These are phyloP conservation scores for Spicauda simplicius DNA, from an alignment of 2,888 invertebrate genomes.

Conservation along the genomic window DNA sequence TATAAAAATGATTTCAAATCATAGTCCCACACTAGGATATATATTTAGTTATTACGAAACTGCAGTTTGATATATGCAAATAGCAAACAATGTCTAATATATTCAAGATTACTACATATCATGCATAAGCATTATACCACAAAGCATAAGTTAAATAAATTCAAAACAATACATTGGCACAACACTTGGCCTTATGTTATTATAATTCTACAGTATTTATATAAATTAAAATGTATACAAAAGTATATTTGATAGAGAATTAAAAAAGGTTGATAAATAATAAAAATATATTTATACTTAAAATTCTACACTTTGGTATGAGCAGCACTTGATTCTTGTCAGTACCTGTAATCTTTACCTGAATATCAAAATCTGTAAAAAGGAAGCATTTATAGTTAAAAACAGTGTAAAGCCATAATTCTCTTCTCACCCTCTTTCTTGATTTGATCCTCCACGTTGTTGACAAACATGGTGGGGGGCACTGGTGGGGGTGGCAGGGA, in stretches of 20 bases:
- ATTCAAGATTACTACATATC: background rate
- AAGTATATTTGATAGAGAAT: background rate
- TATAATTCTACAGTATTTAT: too few relatives aligned
- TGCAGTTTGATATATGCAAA: too few relatives aligned
- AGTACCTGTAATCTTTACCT: background rate
- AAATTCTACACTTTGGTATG: slow-evolving; percentile 2
- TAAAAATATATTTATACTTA: background rate
- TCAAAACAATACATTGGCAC: too few relatives aligned
- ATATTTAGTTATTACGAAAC: too few relatives aligned
- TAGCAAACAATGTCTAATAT: too few relatives aligned
- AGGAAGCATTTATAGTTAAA: background rate
- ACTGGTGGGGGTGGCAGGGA: slow-evolving; percentile 63
- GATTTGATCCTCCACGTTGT: slow-evolving; percentile 75
- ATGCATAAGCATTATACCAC: slow-evolving; percentile 2
- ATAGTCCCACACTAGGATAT: too few relatives aligned
- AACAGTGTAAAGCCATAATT: background rate
- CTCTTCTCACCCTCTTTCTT: slow-evolving; percentile 77
- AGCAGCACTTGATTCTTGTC: background rate
- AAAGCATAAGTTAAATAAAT: background rate
- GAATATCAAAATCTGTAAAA: background rate
- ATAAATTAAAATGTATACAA: too few relatives aligned
- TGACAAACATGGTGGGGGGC: slow-evolving; percentile 53
- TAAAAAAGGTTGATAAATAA: background rate
- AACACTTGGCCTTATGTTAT: too few relatives aligned
- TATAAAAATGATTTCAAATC: too few relatives aligned